These are phyloP conservation scores for Tridacna crocea DNA, from an alignment of 2,888 invertebrate genomes.

Conservation along the genomic window DNA sequence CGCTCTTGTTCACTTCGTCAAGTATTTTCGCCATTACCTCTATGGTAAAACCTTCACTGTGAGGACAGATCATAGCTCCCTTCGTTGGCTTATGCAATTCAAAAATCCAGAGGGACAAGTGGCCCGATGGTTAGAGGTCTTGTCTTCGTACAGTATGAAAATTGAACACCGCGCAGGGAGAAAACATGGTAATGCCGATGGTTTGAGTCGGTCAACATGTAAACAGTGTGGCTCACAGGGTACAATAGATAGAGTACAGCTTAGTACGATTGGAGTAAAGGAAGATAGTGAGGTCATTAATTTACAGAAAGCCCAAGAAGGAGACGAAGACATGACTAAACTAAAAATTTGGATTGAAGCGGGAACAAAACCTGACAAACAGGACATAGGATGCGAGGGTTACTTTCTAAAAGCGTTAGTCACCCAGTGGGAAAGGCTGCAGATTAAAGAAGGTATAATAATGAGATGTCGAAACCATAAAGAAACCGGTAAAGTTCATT, in stretches of 20 bases:
- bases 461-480: not conserved
- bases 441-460: not conserved
- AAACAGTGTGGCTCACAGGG: conserved; percentile 20
- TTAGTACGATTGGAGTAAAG: no score
- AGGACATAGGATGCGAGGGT: conserved; percentile 12
- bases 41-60: conserved; percentile 48
- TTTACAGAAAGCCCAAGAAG: conserved; percentile 4
- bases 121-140: no score
- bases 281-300: not conserved
- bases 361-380: not conserved
- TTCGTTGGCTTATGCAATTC: conserved; percentile 55
- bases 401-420: conserved; percentile 18
- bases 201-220: conserved; percentile 28
- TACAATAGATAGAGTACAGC: not conserved
- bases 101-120: no score
- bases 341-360: conserved; percentile 21
- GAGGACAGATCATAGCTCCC: conserved; percentile 59
- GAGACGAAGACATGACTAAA: conserved; percentile 21
- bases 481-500: not conserved
- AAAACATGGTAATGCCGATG: conserved; percentile 58
- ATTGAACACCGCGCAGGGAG: conserved; percentile 46
- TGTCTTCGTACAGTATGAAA: no score
- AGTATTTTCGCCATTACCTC: conserved; percentile 61
- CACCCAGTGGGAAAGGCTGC: conserved; percentile 21
- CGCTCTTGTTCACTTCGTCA: conserved; percentile 52